Percentiles rank a stretch among this genome's conserved stretches.
Evolutionary conservation across 1,140 invertebrate genomes (phyloP).

Genomic region (Pomacea maculata): DNA sequence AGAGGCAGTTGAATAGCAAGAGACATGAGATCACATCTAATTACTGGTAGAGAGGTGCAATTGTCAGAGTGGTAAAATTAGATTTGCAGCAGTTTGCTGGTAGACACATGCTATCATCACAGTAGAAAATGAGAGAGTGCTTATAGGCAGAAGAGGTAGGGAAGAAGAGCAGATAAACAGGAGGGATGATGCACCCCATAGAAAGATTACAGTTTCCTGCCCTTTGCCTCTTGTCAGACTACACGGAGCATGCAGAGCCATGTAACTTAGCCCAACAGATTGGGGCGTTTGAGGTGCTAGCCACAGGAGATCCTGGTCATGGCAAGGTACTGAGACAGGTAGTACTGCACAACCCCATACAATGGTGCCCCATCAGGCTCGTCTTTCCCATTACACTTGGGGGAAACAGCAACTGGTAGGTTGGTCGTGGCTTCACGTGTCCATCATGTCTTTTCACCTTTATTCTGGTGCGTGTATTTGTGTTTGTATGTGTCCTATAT

Average conservation of each 20-base stretch:
- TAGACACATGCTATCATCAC: too few species aligned
- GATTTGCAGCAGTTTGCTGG: too few species aligned
- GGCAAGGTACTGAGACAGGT: slow-evolving; percentile 54
- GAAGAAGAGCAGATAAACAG: too few species aligned
- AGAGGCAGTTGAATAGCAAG: too few species aligned
- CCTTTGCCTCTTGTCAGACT: slow-evolving; percentile 41
- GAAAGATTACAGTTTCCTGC: neutral
- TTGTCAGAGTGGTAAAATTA: too few species aligned
- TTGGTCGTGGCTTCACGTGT: neutral
- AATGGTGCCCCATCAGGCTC: slow-evolving; percentile 51
- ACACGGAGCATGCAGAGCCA: slow-evolving; percentile 52
- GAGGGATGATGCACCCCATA: too few species aligned
- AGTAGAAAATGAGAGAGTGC: too few species aligned
- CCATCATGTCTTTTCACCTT: neutral
- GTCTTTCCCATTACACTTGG: slow-evolving; percentile 42
- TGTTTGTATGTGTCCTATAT: neutral
- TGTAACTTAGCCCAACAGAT: slow-evolving; percentile 60
- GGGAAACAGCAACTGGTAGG: slow-evolving; percentile 45
- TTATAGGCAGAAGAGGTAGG: too few species aligned
- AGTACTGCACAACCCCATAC: slow-evolving; percentile 45
- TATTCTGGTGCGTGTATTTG: neutral
- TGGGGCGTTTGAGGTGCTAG: slow-evolving; percentile 56
- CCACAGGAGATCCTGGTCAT: slow-evolving; percentile 31
- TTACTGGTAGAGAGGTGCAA: too few species aligned
- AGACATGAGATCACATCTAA: too few species aligned